Evolutionary conservation across 1,140 invertebrate species (phyloP).

Genomic region (Nebria ingens): DNA sequence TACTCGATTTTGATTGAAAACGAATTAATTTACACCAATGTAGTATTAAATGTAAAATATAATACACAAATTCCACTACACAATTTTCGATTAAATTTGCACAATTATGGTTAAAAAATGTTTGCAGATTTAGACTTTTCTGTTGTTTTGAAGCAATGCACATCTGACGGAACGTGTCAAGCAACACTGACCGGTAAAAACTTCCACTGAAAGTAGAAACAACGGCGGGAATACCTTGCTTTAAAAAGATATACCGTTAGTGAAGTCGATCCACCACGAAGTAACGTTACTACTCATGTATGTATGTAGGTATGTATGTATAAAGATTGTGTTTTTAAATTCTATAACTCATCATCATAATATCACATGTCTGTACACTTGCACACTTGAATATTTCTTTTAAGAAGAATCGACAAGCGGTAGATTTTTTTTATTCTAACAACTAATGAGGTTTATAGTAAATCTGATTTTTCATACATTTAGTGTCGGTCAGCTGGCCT

Average conservation of each 20-base stretch:
- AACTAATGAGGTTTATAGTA: neutral
- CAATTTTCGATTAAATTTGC: neutral
- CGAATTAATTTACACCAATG: too few relatives aligned
- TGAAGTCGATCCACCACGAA: too few relatives aligned
- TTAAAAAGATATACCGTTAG: neutral
- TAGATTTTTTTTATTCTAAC: neutral
- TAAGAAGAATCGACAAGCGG: neutral
- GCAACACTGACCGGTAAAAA: neutral
- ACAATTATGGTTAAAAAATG: neutral
- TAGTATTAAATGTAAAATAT: neutral
- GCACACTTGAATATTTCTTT: neutral
- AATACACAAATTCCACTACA: neutral
- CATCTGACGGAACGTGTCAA: neutral
- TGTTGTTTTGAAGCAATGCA: neutral
- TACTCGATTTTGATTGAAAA: too few relatives aligned
- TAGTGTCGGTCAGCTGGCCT: too few relatives aligned
- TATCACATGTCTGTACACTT: neutral
- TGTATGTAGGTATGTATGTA: too few relatives aligned
- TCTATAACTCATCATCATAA: neutral
- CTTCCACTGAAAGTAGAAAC: neutral
- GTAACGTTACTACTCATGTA: slow-evolving; percentile 7
- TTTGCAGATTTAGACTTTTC: neutral
- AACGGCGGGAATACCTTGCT: slow-evolving; percentile 1
- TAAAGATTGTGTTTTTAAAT: neutral
- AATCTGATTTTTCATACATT: neutral